Base-by-base conservation (phyloP, 2,797 vertebrate species). In the Siniperca obscura region DNA sequence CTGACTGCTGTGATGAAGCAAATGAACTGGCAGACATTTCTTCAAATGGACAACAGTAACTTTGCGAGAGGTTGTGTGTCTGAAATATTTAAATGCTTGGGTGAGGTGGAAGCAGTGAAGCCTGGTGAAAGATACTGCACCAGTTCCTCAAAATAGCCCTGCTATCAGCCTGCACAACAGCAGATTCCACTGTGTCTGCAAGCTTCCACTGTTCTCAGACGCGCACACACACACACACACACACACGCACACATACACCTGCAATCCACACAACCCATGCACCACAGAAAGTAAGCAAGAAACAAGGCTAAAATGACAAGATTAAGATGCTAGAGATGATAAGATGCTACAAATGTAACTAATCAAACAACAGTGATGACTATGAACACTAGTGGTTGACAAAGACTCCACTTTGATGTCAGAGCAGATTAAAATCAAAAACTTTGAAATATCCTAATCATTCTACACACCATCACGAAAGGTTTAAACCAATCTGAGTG, bases 141-240 rank as follows among this genome's bases (percentile, higher is more conserved):
- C 75, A 68, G 56, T 70, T 86, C 80, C 89, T 88, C 50, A 87
- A 90, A 87, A 93, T 87, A 90, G 79, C 77, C 70, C 46, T 42
- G 73, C 67, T 90, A 90, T 89, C 86, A 86, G 81, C 17, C 80
- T 14, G 69, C 68, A 75, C 60, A 88, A 73, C 62, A 83, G 70
- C 72, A 80, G 69, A 80, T 82, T 77, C 70, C 61, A 71, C 70
- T 34, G 38, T 72, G 84, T 80, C 74, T 81, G 52, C 69, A 78
- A 81, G 57, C 69, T 55, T 70, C 44, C 48, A 72, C 77, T 76
- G 71, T 27, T 74, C 53, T 52, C 6, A 36, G 52, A 81, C 12
- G 16, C 30, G 64, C 38, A 66, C 14, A 59, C 48, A 52, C 17
- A 6, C 62, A 40, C 22, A n/a, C 9, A 61, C 12, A 70, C 48